Evolutionary conservation across 2,888 invertebrate species (phyloP), one percentile per base, ranked within the genome.

Genomic region (Pyrocoelia pectoralis): DNA sequence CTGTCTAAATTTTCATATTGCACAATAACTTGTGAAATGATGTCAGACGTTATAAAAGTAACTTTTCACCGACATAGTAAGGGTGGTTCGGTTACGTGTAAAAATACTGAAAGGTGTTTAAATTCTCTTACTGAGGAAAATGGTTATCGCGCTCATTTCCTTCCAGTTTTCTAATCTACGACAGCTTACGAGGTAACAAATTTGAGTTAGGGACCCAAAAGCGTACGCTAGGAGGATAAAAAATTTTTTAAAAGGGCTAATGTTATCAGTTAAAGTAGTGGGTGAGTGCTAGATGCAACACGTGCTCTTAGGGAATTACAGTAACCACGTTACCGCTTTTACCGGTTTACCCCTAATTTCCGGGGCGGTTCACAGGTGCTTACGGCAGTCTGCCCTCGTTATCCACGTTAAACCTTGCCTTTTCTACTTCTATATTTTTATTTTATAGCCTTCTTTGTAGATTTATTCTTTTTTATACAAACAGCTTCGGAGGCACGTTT

Each of bases 321-420:
- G 59, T 71, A 72, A 73, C 72, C 70, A 56, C 68, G 68, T 70
- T 70, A 68, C 67, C 67, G 56, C 59, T 60, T 60, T 60, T 60
- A 59, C 64, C 60, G 59, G 62, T 65, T 70, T 67, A 58, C 65
- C 71, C 70, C 73, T 73, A 74, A 74, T 72, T 71, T 73, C 72
- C 70, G 69, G 71, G 70, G 70, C 68, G 73, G 73, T 72, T 72
- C 73, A 61, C 73, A 73, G 74, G 73, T 74, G 74, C 74, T 73
- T 71, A 68, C 69, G 60, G 69, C 65, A 65, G 68, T 72, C 70
- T 62, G 59, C 66, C 66, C 72, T 73, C 70, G 73, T 74, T 74
- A 74, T 73, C 70, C 70, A 59, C 49, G 62, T 57, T 58, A 64
- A 61, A 65, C 65, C 49, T 60, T 68, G 59, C 63, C 58, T 68